Base-by-base conservation (phyloP, 2,888 invertebrate species). In the Drosophila birchii region DNA sequence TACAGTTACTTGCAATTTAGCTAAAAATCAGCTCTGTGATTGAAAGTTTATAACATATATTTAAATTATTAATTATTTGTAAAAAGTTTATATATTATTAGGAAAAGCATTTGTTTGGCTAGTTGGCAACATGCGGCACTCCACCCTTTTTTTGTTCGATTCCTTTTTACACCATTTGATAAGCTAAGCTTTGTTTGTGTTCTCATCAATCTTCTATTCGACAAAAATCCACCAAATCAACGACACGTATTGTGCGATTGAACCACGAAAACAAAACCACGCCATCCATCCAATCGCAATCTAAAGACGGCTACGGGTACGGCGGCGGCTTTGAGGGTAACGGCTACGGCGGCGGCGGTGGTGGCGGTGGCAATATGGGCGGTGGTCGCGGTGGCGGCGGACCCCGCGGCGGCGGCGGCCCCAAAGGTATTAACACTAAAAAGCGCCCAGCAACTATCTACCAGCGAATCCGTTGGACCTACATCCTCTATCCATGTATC, bases 381-480 rank as follows among this genome's bases (percentile, higher is more conserved):
- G 96, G 96, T 94, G 96, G 96, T 94, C 86, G 90, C 79, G 94
- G 96, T 94, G 95, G 95, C 93, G 95, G 95, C 93, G 95, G 96
- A 94, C 96, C 96, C 94, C 96, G 96, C 94, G 95, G 96, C 93
- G 95, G 96, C 93, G 95, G 96, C 93, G 95, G 95, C 93, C 95
- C 95, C 94, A 97, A 97, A 97, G 97, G 97, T 96, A 96, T 91
- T 51, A 66, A 64, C 20, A 57, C 56, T 44, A 67, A 75, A 43
- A 49, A 60, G 55, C 44, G 44, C 43, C 62, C 58, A 74, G 44
- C 23, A 53, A 36, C 32, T 68, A 44, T 67, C 38, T 39, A 60
- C 54, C 44, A 75, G 45, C 53, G 51, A 64, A 54, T 18, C 56
- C 56, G 57, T 53, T 68, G 45, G 38, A 26, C 49, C 43, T 49